phyloP scores from a whole-genome alignment of 2,113 vertebrate genomes.

The Lophotis ruficrista region DNA sequence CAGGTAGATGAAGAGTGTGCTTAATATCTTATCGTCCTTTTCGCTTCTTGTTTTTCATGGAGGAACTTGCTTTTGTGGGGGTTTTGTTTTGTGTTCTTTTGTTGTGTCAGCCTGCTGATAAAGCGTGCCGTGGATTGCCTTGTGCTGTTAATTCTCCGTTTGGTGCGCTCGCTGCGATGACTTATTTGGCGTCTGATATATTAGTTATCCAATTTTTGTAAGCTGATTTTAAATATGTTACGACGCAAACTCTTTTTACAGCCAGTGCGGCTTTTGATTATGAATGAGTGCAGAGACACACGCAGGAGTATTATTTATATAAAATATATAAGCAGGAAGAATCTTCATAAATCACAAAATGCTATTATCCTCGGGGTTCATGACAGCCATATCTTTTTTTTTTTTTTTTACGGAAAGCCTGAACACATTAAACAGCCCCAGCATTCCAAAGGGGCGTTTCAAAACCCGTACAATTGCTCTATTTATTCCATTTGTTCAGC shows the following conservation, averaged over 20 bases:
- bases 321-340: slow-evolving; percentile 69
- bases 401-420: not conserved
- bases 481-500: slow-evolving; percentile 27
- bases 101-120: not conserved
- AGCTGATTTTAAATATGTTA: slow-evolving; percentile 37
- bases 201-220: slow-evolving; percentile 39
- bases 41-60: not conserved
- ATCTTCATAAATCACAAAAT: slow-evolving; percentile 65
- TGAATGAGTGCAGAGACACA: slow-evolving; percentile 59
- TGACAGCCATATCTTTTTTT: slow-evolving; percentile 53
- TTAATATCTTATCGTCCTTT: not conserved
- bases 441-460: slow-evolving; percentile 29
- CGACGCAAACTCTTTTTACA: not conserved
- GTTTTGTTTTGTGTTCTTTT: not conserved
- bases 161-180: not conserved
- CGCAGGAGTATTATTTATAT: slow-evolving; percentile 63
- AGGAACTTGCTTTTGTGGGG: not conserved
- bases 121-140: not conserved
- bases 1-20: not conserved
- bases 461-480: slow-evolving; percentile 39
- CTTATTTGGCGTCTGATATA: slow-evolving; percentile 32
- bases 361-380: slow-evolving; percentile 44
- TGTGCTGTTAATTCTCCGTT: slow-evolving; percentile 36
- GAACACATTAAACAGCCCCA: slow-evolving; percentile 49
- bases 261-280: slow-evolving; percentile 59